Percentiles rank a stretch among this genome's conserved stretches.
Evolutionary conservation across 2,888 invertebrate genomes (phyloP).

Genomic region (Adelognathus sp.): DNA sequence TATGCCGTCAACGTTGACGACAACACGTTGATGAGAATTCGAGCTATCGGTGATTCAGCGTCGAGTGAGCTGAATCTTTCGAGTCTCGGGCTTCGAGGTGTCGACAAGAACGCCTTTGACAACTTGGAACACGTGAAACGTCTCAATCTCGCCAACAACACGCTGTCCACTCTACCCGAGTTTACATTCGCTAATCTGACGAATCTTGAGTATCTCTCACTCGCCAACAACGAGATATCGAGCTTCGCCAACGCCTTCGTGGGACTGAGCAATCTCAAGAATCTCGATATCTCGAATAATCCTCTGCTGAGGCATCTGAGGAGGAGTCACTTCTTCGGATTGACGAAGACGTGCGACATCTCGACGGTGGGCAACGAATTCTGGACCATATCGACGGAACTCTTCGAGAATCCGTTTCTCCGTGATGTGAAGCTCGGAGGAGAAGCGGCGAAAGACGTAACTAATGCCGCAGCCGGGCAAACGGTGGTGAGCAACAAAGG

Average conservation of each 20-base stretch:
- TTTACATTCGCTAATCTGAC: constrained; percentile 70
- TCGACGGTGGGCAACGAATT: constrained; percentile 63
- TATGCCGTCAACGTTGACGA: constrained; percentile 61
- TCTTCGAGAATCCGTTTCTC: constrained; percentile 66
- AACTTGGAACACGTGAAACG: constrained; percentile 57
- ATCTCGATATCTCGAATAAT: constrained; percentile 68
- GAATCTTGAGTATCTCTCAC: constrained; percentile 61
- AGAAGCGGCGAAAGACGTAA: constrained; percentile 34
- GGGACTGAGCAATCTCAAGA: constrained; percentile 66
- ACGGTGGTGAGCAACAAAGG: too few relatives aligned
- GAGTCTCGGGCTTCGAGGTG: constrained; percentile 43
- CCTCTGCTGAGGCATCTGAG: constrained; percentile 62
- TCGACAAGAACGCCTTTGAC: constrained; percentile 66
- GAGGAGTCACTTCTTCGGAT: constrained; percentile 66
- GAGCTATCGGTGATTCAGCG: background rate
- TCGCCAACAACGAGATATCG: constrained; percentile 58
- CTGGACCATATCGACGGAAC: constrained; percentile 65
- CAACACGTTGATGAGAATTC: constrained; percentile 56
- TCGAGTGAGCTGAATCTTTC: constrained; percentile 61
- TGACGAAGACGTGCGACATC: constrained; percentile 63
- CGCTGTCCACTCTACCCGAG: constrained; percentile 61
- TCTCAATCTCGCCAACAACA: constrained; percentile 65
- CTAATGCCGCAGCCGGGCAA: background rate
- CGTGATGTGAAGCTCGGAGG: constrained; percentile 54
- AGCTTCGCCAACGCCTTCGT: constrained; percentile 62